Conservation (phyloP, 2,797 vertebrate genomes). For the Scolopax rusticola region DNA sequence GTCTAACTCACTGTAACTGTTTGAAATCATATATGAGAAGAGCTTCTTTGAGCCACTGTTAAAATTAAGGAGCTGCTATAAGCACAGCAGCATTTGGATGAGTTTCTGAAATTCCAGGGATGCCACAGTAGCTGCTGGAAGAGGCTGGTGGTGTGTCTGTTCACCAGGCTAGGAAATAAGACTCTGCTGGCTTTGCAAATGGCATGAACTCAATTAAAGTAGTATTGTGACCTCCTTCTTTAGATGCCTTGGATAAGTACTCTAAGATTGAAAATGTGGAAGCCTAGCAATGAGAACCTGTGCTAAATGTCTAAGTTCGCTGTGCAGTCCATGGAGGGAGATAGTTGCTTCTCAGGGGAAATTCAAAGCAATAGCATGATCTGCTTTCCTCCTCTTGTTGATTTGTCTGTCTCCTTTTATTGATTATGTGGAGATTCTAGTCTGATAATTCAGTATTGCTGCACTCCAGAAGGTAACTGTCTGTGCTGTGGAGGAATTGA, state of each 20-base stretch:
- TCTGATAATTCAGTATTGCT: background rate
- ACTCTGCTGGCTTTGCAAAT: background rate
- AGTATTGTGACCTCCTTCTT: background rate
- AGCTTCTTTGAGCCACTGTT: background rate
- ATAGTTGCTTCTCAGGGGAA: background rate
- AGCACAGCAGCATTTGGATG: background rate
- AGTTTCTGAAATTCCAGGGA: background rate
- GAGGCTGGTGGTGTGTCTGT: background rate
- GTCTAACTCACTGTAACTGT: background rate
- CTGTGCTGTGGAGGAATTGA: background rate
- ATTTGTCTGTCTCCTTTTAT: background rate
- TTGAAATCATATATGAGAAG: background rate
- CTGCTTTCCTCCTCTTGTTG: background rate
- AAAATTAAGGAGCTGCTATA: background rate
- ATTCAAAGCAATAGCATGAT: background rate
- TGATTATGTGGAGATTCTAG: background rate
- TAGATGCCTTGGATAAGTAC: background rate
- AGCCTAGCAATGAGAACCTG: background rate
- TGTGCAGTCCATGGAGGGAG: background rate
- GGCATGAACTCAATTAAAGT: background rate
- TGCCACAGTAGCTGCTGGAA: background rate
- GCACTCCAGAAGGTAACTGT: background rate
- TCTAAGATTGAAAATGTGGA: background rate
- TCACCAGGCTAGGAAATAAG: background rate
- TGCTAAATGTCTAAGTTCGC: background rate